A percentile compares a stretch with the other conserved stretches of the same genome.
Conservation (phyloP, 2,888 invertebrate genomes). For the Epistrophe eligans region DNA sequence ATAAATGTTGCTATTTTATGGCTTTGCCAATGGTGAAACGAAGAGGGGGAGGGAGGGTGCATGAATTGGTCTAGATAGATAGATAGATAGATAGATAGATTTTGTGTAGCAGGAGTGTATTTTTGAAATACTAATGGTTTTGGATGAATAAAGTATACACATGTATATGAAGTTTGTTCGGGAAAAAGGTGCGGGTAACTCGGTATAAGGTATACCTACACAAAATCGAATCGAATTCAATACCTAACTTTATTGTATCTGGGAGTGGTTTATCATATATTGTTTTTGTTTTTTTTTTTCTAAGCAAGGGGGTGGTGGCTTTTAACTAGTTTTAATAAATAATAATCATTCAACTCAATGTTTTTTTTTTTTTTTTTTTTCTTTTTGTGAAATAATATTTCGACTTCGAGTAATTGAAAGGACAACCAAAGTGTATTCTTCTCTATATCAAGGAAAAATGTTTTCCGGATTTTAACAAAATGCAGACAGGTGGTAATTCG, state of each 20-base stretch:
- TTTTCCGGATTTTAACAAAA: background rate
- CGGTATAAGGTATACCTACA: background rate
- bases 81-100: slow-evolving; percentile 16
- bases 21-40: background rate
- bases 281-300: background rate
- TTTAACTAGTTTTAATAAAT: slow-evolving; percentile 36
- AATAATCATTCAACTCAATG: slow-evolving; percentile 11
- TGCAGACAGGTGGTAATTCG: background rate
- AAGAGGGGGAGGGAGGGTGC: background rate
- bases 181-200: background rate
- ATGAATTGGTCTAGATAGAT: slow-evolving; percentile 15
- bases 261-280: slow-evolving; percentile 16
- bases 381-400: background rate
- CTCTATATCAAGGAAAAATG: background rate
- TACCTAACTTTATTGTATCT: background rate
- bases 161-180: background rate
- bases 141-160: slow-evolving; percentile 14
- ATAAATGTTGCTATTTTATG: slow-evolving; percentile 55
- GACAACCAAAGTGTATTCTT: background rate
- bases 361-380: background rate
- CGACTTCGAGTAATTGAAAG: background rate
- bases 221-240: slow-evolving; percentile 24
- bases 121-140: slow-evolving; percentile 27
- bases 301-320: slow-evolving; percentile 9
- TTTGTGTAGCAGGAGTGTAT: slow-evolving; percentile 10